A percentile compares a stretch with the other conserved stretches of the same genome.
phyloP scores from a whole-genome alignment of 2,888 invertebrate genomes.

The Aricia artaxerxes region DNA sequence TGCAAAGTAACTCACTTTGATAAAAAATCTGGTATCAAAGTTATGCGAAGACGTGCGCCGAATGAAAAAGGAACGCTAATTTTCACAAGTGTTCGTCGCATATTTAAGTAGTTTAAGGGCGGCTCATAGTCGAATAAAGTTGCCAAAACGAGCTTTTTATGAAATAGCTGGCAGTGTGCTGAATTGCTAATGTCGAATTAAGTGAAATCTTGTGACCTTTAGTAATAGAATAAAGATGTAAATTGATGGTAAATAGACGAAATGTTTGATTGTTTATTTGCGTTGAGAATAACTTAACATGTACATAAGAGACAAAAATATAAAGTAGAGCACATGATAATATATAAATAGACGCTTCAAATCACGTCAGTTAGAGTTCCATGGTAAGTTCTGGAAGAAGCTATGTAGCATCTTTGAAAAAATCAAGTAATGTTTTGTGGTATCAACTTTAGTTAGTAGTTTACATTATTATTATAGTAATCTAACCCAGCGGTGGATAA shows the following conservation, averaged over 20 bases:
- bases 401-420: too few species aligned
- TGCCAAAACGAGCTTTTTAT: constrained; percentile 11
- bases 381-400: too few species aligned
- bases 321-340: neutral
- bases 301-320: neutral
- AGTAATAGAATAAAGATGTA: neutral
- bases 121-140: constrained; percentile 11
- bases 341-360: neutral
- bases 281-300: neutral
- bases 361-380: neutral
- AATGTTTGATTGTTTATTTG: neutral
- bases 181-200: neutral
- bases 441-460: too few species aligned
- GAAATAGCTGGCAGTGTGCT: neutral
- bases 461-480: too few species aligned
- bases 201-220: neutral
- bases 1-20: constrained; percentile 16
- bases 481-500: too few species aligned
- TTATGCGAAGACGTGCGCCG: neutral
- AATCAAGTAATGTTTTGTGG: too few species aligned
- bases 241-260: too few species aligned
- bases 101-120: constrained; percentile 20
- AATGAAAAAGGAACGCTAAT: constrained; percentile 16
- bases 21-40: constrained; percentile 23
- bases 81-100: constrained; percentile 3